Conservation (phyloP, 2,888 invertebrate genomes). For the Pollenia amentaria region DNA sequence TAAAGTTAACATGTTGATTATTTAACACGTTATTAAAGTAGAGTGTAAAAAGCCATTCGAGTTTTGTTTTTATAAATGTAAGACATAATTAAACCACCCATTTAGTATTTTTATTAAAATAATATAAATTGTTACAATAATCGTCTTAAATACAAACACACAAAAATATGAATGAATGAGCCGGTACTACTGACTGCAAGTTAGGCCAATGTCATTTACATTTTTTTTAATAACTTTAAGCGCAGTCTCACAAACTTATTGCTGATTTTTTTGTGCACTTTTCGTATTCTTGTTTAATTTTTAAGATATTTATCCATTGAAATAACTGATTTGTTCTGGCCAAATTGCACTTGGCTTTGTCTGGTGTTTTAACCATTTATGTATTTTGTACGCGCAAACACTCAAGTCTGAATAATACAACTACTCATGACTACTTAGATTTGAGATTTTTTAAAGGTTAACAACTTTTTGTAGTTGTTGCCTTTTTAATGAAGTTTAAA, state of each 20-base stretch:
- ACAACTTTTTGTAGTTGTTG: slow-evolving; percentile 57
- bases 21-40: slow-evolving; percentile 9
- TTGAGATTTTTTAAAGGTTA: slow-evolving; percentile 66
- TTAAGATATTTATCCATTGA: slow-evolving; percentile 24
- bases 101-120: slow-evolving; percentile 25
- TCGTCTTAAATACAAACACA: slow-evolving; percentile 4
- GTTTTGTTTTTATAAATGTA: slow-evolving; percentile 27
- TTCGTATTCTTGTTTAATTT: slow-evolving; percentile 16
- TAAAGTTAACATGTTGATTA: slow-evolving; percentile 43
- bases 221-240: slow-evolving; percentile 48
- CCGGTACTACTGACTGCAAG: slow-evolving; percentile 38
- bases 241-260: not conserved
- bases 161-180: not conserved
- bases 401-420: slow-evolving; percentile 24
- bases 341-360: slow-evolving; percentile 71
- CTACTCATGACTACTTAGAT: slow-evolving; percentile 29
- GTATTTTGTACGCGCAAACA: not conserved
- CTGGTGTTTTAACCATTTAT: slow-evolving; percentile 37
- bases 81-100: slow-evolving; percentile 26
- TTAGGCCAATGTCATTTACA: slow-evolving; percentile 72
- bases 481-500: not conserved
- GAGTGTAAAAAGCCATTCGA: slow-evolving; percentile 22
- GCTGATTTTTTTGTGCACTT: slow-evolving; percentile 13
- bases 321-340: slow-evolving; percentile 65
- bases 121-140: not conserved